Evolutionary conservation across 2,113 vertebrate genomes (phyloP).

Genomic region (Ciconia stormi): DNA sequence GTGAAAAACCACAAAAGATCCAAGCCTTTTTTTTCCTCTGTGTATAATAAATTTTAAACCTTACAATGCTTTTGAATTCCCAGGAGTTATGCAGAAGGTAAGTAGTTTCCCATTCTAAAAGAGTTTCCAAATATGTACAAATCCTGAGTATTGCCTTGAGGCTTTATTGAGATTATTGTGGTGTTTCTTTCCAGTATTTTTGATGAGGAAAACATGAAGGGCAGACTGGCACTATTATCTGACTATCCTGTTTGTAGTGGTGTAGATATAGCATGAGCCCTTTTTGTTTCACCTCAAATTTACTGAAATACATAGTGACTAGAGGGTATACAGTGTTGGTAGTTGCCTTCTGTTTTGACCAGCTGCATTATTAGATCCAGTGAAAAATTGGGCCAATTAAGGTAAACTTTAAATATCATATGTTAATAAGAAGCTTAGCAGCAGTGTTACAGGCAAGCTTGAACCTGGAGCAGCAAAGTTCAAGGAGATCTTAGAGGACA

Average conservation of each 20-base stretch:
- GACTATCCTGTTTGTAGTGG: not conserved
- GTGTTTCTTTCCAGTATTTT: not conserved
- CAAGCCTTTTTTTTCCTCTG: not conserved
- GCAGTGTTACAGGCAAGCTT: not conserved
- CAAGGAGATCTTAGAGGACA: accelerated
- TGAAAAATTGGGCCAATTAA: not conserved
- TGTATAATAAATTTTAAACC: not conserved
- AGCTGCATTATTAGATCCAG: not conserved
- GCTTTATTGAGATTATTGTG: not conserved
- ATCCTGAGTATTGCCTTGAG: not conserved
- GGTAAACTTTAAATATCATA: not conserved
- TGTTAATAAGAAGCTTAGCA: not conserved
- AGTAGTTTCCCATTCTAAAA: not conserved
- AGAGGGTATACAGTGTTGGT: too few relatives aligned
- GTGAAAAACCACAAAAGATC: not conserved
- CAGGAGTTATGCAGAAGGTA: not conserved
- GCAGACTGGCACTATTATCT: too few relatives aligned
- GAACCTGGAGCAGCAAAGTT: not conserved
- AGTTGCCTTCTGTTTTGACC: not conserved
- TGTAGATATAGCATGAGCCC: not conserved
- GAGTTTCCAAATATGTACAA: not conserved
- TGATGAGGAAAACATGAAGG: not conserved
- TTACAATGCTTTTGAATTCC: not conserved
- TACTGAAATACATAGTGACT: not conserved
- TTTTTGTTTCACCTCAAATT: not conserved